Percentiles rank a stretch among this genome's conserved stretches.
These are phyloP conservation scores for Chironomus tentans DNA, from an alignment of 2,888 invertebrate species.

Conservation along the genomic window DNA sequence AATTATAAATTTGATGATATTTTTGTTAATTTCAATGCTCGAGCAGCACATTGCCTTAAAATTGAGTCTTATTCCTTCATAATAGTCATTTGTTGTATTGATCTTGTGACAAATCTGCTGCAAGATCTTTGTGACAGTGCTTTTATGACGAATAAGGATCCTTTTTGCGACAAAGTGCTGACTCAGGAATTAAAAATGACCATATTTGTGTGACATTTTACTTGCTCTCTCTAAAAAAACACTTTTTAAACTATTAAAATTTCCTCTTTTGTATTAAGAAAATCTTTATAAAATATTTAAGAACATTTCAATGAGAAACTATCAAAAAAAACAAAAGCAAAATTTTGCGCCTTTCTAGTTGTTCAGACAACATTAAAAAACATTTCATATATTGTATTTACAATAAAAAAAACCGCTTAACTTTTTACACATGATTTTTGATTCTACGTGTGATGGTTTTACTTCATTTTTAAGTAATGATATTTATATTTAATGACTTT, in stretches of 20 bases:
- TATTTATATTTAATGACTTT: neutral
- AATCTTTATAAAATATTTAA: neutral
- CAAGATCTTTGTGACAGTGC: neutral
- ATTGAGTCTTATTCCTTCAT: no score
- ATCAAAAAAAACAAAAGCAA: neutral
- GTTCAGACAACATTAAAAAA: constrained; percentile 6
- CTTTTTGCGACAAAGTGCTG: neutral
- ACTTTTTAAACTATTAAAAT: neutral
- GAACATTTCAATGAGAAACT: neutral
- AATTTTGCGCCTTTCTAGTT: constrained; percentile 19
- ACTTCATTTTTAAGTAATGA: neutral
- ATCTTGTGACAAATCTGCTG: no score
- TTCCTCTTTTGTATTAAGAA: neutral
- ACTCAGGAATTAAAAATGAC: no score
- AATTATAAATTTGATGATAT: neutral
- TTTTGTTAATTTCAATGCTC: neutral
- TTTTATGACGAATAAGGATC: neutral
- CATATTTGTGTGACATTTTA: neutral
- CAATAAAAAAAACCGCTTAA: constrained; percentile 7
- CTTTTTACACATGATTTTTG: neutral
- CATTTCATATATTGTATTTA: constrained; percentile 6
- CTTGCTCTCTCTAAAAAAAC: neutral
- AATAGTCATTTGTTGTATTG: no score
- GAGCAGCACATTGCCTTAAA: no score
- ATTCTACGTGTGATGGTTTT: constrained; percentile 6